phyloP scores from a whole-genome alignment of 2,797 vertebrate genomes.

The Xiphophorus birchmanni region DNA sequence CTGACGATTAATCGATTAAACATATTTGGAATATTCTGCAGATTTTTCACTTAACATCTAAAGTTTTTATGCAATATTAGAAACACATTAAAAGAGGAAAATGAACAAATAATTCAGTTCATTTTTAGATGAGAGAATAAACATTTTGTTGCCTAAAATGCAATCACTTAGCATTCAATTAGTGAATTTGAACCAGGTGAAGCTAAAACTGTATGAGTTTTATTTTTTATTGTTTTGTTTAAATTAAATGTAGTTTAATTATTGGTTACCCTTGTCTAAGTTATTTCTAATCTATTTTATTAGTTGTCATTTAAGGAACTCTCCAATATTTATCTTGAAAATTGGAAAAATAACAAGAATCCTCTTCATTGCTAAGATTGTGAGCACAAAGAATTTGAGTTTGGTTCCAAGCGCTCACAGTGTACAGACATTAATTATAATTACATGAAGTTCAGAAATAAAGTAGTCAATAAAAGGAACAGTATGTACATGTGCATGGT shows the following conservation, averaged over 20 bases:
- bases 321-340: background rate
- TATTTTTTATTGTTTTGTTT: background rate
- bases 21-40: no score
- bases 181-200: no score
- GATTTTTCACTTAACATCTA: no score
- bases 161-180: no score
- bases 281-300: background rate
- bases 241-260: background rate
- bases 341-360: background rate
- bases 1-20: no score
- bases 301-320: background rate
- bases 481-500: background rate
- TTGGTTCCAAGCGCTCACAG: background rate
- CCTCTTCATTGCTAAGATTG: no score
- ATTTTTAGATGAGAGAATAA: no score
- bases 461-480: background rate
- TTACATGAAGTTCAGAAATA: background rate
- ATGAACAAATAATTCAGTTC: no score
- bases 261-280: background rate
- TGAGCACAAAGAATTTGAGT: background rate
- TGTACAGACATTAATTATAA: background rate
- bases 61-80: no score
- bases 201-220: background rate
- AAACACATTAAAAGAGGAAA: no score
- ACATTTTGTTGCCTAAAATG: no score